Base-by-base conservation (phyloP, 2,797 vertebrate genomes). In the Liasis olivaceus region DNA sequence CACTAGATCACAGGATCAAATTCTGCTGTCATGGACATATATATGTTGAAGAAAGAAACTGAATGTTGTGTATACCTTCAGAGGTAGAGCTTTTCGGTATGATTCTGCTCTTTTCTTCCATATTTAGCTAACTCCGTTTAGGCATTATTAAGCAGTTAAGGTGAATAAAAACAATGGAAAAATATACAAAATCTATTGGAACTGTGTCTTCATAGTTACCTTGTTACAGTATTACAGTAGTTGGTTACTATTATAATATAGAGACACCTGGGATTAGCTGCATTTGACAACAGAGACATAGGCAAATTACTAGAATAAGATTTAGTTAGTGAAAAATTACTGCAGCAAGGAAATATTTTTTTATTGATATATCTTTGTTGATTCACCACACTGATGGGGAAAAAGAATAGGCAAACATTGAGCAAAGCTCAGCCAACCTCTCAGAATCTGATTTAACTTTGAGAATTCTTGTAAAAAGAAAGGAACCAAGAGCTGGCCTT, bases 301-400 rank as follows among this genome's bases (percentile, higher is more conserved):
- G 28, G 47, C 63, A 62, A 94, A 58, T 91, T 95, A 60, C 42
- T 92, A 91, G 22, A 86, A 1, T 12, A 42, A 87, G 81, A 66
- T 85, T 85, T 88, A 47, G 87, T 28, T 87, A 54, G 7, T 56
- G 93, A 96, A 92, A 94, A 95, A 95, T 95, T 96, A 93, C 91
- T 94, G 93, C 63, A 24, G n/a, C 36, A 93, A 94, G 95, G 86
- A 94, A 95, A 95, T 1, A 89, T 90, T 89, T 66, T 89, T 56
- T 59, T 95, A 92, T 64, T 94, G 93, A 95, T 95, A 9, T 77
- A 77, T 51, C 93, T 96, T 95, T 93, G 88, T 89, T 6, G 4
- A 88, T 94, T 47, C 54, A 88, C 85, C 22, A 86, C 92, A 31
- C 92, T 9, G 31, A 92, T 84, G 72, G 89, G 13, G 51, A 88